Percentiles rank a stretch among this genome's conserved stretches.
Conservation (phyloP, 2,888 invertebrate genomes). For the Proisotoma minuta region DNA sequence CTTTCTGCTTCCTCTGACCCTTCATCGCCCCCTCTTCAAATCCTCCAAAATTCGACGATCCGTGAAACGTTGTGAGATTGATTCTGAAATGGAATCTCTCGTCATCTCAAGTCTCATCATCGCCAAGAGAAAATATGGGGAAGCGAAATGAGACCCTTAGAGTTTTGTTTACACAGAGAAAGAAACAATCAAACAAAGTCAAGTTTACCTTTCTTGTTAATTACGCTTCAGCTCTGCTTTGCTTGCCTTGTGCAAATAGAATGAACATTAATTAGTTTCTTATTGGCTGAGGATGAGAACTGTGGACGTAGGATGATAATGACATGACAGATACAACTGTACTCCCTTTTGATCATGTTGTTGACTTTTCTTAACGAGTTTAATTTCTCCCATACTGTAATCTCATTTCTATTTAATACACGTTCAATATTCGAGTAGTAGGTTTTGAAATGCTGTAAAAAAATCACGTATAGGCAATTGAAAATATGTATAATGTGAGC, state of each 20-base stretch:
- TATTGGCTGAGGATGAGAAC: not conserved
- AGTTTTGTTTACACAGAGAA: not conserved
- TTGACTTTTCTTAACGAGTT: constrained; percentile 2
- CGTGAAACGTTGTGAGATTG: constrained; percentile 22
- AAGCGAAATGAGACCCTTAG: not conserved
- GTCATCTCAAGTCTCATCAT: not conserved
- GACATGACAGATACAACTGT: not conserved
- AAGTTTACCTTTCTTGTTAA: constrained; percentile 1
- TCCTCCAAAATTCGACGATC: constrained; percentile 3
- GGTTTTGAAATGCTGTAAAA: no score
- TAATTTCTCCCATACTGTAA: no score
- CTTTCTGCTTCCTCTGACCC: not conserved
- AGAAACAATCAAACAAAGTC: not conserved
- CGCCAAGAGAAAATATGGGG: not conserved
- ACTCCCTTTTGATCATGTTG: not conserved
- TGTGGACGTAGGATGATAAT: not conserved
- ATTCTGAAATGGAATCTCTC: constrained; percentile 18
- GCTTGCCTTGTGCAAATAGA: not conserved
- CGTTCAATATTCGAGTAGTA: no score
- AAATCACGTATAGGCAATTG: no score
- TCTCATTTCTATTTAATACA: no score
- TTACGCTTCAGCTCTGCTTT: not conserved
- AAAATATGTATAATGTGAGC: not conserved
- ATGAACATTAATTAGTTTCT: not conserved
- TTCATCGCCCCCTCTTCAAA: not conserved